phyloP scores from a whole-genome alignment of 1,140 invertebrate species.

The Archivesica marissinica region DNA sequence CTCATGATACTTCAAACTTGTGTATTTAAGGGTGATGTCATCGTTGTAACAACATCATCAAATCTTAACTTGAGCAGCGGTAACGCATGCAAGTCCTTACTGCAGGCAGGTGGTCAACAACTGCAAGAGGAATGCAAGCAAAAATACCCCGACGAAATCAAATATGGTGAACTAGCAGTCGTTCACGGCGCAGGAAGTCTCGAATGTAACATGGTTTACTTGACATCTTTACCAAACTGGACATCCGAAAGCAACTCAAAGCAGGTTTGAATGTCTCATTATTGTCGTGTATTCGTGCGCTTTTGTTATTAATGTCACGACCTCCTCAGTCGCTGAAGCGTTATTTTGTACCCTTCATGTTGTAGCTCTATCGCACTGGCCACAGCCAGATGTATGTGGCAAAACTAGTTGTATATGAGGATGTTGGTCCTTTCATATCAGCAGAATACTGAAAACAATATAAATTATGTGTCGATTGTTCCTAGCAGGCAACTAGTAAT shows the following conservation, averaged over 20 bases:
- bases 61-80: conserved; percentile 48
- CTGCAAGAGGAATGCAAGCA: conserved; percentile 44
- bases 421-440: too few relatives aligned
- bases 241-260: neutral
- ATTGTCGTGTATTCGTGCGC: too few relatives aligned
- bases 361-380: too few relatives aligned
- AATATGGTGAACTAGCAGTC: conserved; percentile 45
- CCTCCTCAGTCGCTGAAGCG: too few relatives aligned
- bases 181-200: conserved; percentile 17
- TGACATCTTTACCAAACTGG: conserved; percentile 47
- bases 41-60: conserved; percentile 50
- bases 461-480: too few relatives aligned
- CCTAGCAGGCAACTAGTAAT: too few relatives aligned
- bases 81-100: conserved; percentile 32
- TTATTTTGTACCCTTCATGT: too few relatives aligned
- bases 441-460: too few relatives aligned
- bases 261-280: conserved; percentile 32
- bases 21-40: conserved; percentile 39
- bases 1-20: too few relatives aligned
- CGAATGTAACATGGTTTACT: conserved; percentile 33
- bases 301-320: too few relatives aligned
- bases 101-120: conserved; percentile 14
- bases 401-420: too few relatives aligned
- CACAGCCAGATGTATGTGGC: too few relatives aligned
- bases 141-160: conserved; percentile 31